phyloP scores from a whole-genome alignment of 1,140 invertebrate genomes.

The Gonatopus flavifemur region DNA sequence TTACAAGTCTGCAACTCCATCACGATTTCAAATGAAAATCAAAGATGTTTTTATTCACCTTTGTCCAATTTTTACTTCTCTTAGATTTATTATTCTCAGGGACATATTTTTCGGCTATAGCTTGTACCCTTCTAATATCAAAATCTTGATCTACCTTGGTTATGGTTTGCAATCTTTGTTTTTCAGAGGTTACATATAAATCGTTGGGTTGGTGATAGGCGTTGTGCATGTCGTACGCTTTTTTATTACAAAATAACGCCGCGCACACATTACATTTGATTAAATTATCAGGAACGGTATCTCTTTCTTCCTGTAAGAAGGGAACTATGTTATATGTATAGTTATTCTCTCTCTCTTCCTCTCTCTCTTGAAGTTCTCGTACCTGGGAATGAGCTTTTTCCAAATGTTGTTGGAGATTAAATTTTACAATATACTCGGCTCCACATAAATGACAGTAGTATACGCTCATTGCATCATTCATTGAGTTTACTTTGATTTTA shows the following conservation, averaged over 20 bases:
- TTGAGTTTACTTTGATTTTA: constrained; percentile 63
- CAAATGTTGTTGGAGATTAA: constrained; percentile 69
- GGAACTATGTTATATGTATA: not conserved
- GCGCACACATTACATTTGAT: constrained; percentile 68
- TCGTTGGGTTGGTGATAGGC: constrained; percentile 66
- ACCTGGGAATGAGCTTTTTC: constrained; percentile 59
- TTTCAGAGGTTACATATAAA: constrained; percentile 66
- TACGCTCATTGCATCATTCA: constrained; percentile 62
- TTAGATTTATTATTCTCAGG: constrained; percentile 36
- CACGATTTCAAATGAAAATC: not conserved
- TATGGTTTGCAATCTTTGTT: constrained; percentile 62
- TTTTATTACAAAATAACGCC: constrained; percentile 67
- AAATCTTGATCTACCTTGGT: constrained; percentile 64
- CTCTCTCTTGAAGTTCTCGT: no score
- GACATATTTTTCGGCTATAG: constrained; percentile 55
- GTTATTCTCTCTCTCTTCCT: not conserved
- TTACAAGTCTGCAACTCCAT: not conserved
- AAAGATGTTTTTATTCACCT: constrained; percentile 22
- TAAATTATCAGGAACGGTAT: constrained; percentile 58
- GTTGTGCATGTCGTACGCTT: constrained; percentile 67
- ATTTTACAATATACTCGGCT: constrained; percentile 69
- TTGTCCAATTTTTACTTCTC: constrained; percentile 27
- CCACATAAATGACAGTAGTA: constrained; percentile 72
- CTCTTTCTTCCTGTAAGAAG: constrained; percentile 55
- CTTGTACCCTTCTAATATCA: constrained; percentile 59